phyloP scores from a whole-genome alignment of 2,113 vertebrate genomes.

The Axis porcinus region DNA sequence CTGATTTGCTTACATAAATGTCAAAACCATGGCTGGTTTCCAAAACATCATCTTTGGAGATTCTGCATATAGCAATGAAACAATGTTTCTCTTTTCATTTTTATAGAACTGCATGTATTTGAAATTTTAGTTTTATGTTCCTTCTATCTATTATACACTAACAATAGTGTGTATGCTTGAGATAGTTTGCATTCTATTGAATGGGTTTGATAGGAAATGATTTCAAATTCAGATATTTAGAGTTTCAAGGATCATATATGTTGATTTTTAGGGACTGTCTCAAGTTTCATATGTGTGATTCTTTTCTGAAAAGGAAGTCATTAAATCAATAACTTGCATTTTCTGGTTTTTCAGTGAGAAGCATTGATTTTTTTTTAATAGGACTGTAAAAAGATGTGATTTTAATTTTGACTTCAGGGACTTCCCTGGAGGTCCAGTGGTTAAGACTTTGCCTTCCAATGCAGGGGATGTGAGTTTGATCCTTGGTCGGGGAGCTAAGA shows the following conservation, averaged over 20 bases:
- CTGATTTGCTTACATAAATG: not conserved
- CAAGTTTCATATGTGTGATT: not conserved
- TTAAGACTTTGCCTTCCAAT: not conserved
- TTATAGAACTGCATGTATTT: not conserved
- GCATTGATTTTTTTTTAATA: not conserved
- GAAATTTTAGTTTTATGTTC: constrained; percentile 31
- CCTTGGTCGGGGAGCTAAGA: not conserved
- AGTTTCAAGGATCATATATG: not conserved
- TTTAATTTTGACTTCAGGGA: not conserved
- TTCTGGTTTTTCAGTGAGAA: not conserved
- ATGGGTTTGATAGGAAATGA: not conserved
- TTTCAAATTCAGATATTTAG: not conserved
- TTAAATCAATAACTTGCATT: not conserved
- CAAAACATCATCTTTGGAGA: constrained; percentile 33
- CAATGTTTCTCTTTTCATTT: constrained; percentile 23
- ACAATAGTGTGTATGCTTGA: not conserved
- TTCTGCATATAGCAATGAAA: constrained; percentile 26
- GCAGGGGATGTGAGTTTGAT: not conserved
- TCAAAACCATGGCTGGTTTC: not conserved
- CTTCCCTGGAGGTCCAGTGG: not conserved
- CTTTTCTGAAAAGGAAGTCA: not conserved
- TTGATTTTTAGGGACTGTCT: not conserved
- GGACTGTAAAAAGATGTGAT: not conserved
- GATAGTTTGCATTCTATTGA: not conserved
- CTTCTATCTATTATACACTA: not conserved